A percentile compares a stretch with the other conserved stretches of the same genome.
phyloP scores from a whole-genome alignment of 2,888 invertebrate species.

The Drosophila sordidula region DNA sequence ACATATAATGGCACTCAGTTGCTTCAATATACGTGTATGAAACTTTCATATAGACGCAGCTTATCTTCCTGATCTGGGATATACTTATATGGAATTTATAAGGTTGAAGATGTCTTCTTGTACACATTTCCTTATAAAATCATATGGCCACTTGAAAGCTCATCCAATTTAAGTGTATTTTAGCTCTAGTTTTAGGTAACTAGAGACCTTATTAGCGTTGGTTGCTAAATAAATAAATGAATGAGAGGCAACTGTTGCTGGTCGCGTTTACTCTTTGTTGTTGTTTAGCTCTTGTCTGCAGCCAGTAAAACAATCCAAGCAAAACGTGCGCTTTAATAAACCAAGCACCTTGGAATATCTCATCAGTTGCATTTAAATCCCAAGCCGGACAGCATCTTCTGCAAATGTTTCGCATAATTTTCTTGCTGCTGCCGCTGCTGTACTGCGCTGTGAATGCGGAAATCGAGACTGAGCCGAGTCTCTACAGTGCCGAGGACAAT shows the following conservation, averaged over 20 bases:
- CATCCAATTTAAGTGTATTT: no score
- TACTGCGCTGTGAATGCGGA: slow-evolving; percentile 1
- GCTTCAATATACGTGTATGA: no score
- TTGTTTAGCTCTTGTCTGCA: slow-evolving; percentile 13
- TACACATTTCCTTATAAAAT: no score
- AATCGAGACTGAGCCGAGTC: slow-evolving; percentile 31
- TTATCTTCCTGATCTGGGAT: no score
- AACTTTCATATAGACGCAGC: no score
- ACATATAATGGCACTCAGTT: no score
- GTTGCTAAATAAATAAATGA: neutral
- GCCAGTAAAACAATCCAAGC: slow-evolving; percentile 32
- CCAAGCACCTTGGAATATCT: slow-evolving; percentile 30
- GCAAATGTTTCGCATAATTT: slow-evolving; percentile 40
- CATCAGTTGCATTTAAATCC: slow-evolving; percentile 57
- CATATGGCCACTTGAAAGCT: no score
- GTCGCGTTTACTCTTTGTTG: slow-evolving; percentile 7
- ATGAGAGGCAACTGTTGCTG: slow-evolving; percentile 20
- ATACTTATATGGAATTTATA: no score
- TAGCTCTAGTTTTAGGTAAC: no score
- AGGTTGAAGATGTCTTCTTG: no score
- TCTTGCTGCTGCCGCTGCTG: slow-evolving; percentile 17
- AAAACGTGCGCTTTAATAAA: slow-evolving; percentile 66
- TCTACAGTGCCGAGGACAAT: slow-evolving; percentile 55
- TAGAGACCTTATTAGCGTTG: no score
- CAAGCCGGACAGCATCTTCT: slow-evolving; percentile 55